These are phyloP conservation scores for Argyresthia goedartella DNA, from an alignment of 2,888 invertebrate species.

Conservation along the genomic window DNA sequence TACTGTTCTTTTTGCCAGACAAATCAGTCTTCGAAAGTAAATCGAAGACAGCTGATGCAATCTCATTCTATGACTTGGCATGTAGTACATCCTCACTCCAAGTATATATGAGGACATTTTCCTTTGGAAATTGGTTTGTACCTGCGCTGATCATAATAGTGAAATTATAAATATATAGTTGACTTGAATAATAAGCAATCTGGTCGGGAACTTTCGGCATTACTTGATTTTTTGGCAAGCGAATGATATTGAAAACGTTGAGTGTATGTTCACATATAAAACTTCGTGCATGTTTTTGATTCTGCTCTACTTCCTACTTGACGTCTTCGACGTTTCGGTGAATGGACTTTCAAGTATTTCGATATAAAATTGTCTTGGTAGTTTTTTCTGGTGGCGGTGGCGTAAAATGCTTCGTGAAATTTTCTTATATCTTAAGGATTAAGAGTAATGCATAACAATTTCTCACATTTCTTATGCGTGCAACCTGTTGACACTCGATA, in stretches of 20 bases:
- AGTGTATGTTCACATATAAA: constrained; percentile 1
- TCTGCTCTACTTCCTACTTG: neutral
- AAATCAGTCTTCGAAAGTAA: constrained; percentile 9
- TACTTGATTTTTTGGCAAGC: neutral
- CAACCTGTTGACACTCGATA: no score
- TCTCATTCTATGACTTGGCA: constrained; percentile 16
- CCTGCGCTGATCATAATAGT: constrained; percentile 7
- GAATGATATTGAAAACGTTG: neutral
- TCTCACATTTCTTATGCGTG: no score
- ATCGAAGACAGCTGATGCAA: constrained; percentile 12
- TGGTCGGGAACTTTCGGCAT: constrained; percentile 12
- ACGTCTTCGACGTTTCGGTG: neutral
- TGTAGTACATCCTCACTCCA: constrained; percentile 13
- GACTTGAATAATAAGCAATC: constrained; percentile 7
- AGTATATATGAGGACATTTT: constrained; percentile 16
- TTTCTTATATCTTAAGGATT: no score
- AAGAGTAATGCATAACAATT: no score
- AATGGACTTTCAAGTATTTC: neutral
- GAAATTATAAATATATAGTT: constrained; percentile 10
- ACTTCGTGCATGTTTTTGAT: neutral
- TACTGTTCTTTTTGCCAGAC: constrained; percentile 9
- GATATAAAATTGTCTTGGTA: neutral
- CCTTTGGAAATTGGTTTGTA: neutral
- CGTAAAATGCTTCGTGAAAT: no score
- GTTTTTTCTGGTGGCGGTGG: neutral